phyloP scores from a whole-genome alignment of 64 coral and sea anemone species.

The Acropora tenuis region DNA sequence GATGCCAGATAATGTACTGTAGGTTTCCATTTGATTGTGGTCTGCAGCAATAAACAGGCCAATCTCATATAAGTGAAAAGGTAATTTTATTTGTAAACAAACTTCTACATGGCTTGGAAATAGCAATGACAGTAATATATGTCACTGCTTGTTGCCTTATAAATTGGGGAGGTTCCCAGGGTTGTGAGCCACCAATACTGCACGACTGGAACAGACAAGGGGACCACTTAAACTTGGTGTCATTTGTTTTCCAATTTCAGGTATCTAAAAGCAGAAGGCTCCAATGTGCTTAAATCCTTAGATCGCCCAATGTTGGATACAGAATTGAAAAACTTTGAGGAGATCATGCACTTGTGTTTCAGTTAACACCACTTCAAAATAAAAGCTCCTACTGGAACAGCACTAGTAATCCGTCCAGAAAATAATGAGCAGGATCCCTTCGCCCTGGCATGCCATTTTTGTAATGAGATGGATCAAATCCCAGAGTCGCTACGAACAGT shows the following conservation, averaged over 20 bases:
- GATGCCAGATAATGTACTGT: too few species aligned
- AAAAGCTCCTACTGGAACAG: not conserved
- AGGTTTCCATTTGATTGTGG: too few species aligned
- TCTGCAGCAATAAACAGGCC: too few species aligned
- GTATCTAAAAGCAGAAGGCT: not conserved
- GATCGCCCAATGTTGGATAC: slow-evolving; percentile 3
- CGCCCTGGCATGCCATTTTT: not conserved
- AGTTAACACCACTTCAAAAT: not conserved
- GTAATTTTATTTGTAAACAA: too few species aligned
- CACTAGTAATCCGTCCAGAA: not conserved
- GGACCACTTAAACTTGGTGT: not conserved
- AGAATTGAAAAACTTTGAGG: slow-evolving; percentile 28
- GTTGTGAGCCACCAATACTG: too few species aligned
- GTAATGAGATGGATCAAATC: not conserved
- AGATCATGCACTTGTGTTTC: slow-evolving; percentile 18
- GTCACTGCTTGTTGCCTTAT: too few species aligned
- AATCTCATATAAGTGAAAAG: too few species aligned
- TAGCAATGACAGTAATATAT: too few species aligned
- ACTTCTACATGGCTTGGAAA: too few species aligned
- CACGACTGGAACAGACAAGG: too few species aligned
- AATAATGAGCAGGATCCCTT: not conserved
- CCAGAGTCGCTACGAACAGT: not conserved
- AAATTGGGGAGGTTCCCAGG: too few species aligned
- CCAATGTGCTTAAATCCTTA: not conserved
- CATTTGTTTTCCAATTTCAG: not conserved